Conservation (phyloP, 2,797 vertebrate species). For the Lophius americanus region DNA sequence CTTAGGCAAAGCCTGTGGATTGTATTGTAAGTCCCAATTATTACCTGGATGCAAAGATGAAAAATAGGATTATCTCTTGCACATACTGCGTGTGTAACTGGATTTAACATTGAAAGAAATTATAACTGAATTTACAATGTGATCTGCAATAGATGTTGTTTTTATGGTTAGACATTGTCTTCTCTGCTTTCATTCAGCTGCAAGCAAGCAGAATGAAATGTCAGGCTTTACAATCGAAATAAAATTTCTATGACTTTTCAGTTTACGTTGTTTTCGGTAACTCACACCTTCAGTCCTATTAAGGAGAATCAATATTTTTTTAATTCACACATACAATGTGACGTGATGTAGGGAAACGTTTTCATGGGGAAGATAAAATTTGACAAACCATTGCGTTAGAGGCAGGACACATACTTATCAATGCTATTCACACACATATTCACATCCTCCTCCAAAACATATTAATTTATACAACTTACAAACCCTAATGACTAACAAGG, state of each 20-base stretch:
- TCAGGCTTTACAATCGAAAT: slow-evolving; percentile 8
- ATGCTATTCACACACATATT: too few species aligned
- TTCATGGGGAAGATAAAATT: too few species aligned
- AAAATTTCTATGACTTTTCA: slow-evolving; percentile 15
- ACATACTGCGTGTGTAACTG: slow-evolving; percentile 33
- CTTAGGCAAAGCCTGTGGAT: slow-evolving; percentile 37
- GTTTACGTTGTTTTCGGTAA: neutral
- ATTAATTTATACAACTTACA: too few species aligned
- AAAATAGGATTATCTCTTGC: slow-evolving; percentile 16
- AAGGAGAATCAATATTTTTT: neutral
- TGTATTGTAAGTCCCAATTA: slow-evolving; percentile 32
- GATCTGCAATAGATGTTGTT: slow-evolving; percentile 27
- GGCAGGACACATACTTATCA: too few species aligned
- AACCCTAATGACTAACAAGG: too few species aligned
- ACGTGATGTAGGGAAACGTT: too few species aligned
- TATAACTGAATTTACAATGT: neutral
- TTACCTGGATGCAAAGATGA: slow-evolving; percentile 19
- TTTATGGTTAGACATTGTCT: slow-evolving; percentile 2
- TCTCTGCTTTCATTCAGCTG: slow-evolving; percentile 22
- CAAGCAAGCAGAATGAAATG: slow-evolving; percentile 6
- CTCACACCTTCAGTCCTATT: neutral
- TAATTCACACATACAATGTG: neutral
- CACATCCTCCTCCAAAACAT: too few species aligned
- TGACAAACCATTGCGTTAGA: too few species aligned
- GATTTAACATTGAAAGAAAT: slow-evolving; percentile 41